Evolutionary conservation across 2,113 vertebrate genomes (phyloP).

Genomic region (Rana temporaria): DNA sequence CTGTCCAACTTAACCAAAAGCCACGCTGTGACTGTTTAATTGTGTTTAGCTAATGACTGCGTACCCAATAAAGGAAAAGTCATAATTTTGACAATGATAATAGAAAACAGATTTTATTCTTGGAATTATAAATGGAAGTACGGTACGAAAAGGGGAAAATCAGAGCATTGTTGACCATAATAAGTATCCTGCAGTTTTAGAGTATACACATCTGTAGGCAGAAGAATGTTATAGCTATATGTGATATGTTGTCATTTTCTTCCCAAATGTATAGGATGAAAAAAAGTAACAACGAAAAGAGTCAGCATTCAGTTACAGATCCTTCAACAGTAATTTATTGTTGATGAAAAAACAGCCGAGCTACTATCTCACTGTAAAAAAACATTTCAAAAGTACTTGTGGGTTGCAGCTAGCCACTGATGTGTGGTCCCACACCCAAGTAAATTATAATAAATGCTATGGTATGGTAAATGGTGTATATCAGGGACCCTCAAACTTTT

Average conservation of each 20-base stretch:
- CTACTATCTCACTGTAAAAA: too few relatives aligned
- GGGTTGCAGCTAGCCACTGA: too few relatives aligned
- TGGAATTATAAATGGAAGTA: background rate
- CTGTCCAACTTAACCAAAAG: background rate
- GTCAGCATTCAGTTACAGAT: too few relatives aligned
- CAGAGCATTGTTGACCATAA: background rate
- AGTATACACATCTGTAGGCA: background rate
- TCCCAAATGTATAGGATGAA: background rate
- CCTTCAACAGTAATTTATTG: too few relatives aligned
- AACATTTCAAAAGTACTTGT: too few relatives aligned
- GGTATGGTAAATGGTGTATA: too few relatives aligned
- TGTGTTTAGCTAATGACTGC: background rate
- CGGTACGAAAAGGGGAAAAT: background rate
- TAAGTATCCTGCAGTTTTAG: background rate
- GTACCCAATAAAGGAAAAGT: background rate
- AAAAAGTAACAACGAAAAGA: too few relatives aligned
- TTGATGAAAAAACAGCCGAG: too few relatives aligned
- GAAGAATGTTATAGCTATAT: background rate
- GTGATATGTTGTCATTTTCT: background rate
- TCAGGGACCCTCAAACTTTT: too few relatives aligned
- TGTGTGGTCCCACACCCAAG: too few relatives aligned
- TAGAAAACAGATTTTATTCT: conserved; percentile 1
- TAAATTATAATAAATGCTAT: too few relatives aligned
- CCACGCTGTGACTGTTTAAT: background rate
- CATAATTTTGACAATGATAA: background rate